Evolutionary conservation across 2,113 vertebrate genomes (phyloP), one percentile per base, ranked within the genome.

Genomic region (Lucifuga dentata): DNA sequence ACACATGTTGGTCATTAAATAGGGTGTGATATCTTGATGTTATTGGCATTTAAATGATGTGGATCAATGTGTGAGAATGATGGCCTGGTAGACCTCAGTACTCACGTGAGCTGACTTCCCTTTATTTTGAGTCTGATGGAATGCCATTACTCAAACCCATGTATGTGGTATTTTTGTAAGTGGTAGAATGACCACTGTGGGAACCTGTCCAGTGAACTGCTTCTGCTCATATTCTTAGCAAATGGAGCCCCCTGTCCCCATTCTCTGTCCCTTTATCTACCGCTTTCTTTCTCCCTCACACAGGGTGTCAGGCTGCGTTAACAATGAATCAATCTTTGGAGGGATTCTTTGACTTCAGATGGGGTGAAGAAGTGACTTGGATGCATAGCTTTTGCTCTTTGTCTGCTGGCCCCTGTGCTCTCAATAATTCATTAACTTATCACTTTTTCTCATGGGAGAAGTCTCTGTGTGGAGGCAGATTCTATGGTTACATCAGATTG

Each of bases 321-420:
- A 93, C 92, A 92, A 92, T 93, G 90, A 93, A 92, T 93, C 92
- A 93, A 93, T 93, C 92, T 92, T 93, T 87, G 77, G 88, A 85
- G 88, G 84, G 82, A 84, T 89, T 91, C 90, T 93, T 93, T 93
- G 90, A 92, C 92, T 91, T 91, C 89, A 91, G 90, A 91, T 92
- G 92, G 91, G 91, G 82, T 80, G 88, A 85, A 90, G 80, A 84
- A 91, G 87, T 86, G 85, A 89, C 88, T 84, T 85, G 79, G 80
- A 82, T 88, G 84, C 88, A 65, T 80, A 65, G 86, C 85, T 87
- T 88, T 88, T 29, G 61, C 81, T 89, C 90, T 89, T 92, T 90
- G 87, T 92, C 85, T 84, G 80, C 81, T n/a, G 69, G 83, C 82
- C 84, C 73, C 86, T 76, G 72, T 67, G 84, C 79, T 88, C 80